Evolutionary conservation across 2,113 vertebrate genomes (phyloP).

Genomic region (Epinephelus cyanopodus): DNA sequence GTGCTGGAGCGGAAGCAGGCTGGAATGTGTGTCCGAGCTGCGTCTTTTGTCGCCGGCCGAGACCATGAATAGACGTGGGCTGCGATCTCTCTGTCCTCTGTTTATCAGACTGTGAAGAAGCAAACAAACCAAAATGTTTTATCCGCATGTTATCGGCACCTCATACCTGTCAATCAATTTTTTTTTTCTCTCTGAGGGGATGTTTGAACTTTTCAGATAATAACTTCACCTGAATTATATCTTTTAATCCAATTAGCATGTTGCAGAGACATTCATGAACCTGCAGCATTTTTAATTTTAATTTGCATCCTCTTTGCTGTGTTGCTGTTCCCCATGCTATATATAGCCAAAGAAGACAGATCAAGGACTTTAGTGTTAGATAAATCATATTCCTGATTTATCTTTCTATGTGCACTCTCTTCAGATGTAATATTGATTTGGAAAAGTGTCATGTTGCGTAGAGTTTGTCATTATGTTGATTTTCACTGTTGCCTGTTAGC

Average conservation of each 20-base stretch:
- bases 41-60: conserved; percentile 67
- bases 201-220: background rate
- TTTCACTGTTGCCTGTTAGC: conserved; percentile 64
- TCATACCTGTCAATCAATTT: conserved; percentile 49
- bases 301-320: conserved; percentile 10
- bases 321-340: background rate
- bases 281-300: conserved; percentile 16
- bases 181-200: background rate
- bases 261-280: background rate
- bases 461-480: conserved; percentile 73
- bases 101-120: conserved; percentile 61
- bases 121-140: conserved; percentile 60
- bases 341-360: background rate
- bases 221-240: background rate
- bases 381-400: conserved; percentile 1
- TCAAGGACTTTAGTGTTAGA: conserved; percentile 1
- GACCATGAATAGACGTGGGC: conserved; percentile 59
- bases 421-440: conserved; percentile 62
- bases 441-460: conserved; percentile 34
- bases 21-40: conserved; percentile 75
- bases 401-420: conserved; percentile 2
- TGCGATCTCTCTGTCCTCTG: conserved; percentile 44
- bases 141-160: conserved; percentile 29
- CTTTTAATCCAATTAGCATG: conserved; percentile 16
- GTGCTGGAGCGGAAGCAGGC: conserved; percentile 78